These are phyloP conservation scores for Meghimatium bilineatum DNA, from an alignment of 2,888 invertebrate genomes.

Conservation along the genomic window DNA sequence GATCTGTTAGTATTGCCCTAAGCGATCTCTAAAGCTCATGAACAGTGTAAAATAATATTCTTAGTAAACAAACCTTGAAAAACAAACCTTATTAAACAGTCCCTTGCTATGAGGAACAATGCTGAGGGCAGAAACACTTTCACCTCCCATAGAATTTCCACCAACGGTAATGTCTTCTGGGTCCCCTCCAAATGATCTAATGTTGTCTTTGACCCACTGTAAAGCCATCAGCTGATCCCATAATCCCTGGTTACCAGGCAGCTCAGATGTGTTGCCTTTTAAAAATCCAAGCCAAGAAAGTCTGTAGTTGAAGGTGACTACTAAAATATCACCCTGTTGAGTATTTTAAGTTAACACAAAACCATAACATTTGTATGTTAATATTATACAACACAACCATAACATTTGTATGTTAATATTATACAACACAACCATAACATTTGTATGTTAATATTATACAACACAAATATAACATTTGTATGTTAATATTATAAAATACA, in stretches of 20 bases:
- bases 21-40: no score
- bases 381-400: no score
- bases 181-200: slow-evolving; percentile 37
- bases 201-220: slow-evolving; percentile 43
- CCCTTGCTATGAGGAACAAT: slow-evolving; percentile 30
- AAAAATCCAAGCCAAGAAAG: slow-evolving; percentile 43
- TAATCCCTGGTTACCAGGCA: slow-evolving; percentile 34
- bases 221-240: slow-evolving; percentile 46
- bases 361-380: no score
- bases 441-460: no score
- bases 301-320: slow-evolving; percentile 36
- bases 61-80: no score
- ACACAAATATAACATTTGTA: no score
- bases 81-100: slow-evolving; percentile 42
- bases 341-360: neutral
- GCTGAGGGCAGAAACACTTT: slow-evolving; percentile 40
- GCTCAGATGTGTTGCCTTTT: slow-evolving; percentile 34
- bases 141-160: slow-evolving; percentile 44
- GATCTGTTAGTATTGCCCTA: no score
- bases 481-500: neutral
- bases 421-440: neutral
- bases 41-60: no score
- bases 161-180: slow-evolving; percentile 42
- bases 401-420: no score
- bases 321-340: slow-evolving; percentile 35